Evolutionary conservation across 2,113 vertebrate genomes (phyloP).

Genomic region (Amblyornis subalaris): DNA sequence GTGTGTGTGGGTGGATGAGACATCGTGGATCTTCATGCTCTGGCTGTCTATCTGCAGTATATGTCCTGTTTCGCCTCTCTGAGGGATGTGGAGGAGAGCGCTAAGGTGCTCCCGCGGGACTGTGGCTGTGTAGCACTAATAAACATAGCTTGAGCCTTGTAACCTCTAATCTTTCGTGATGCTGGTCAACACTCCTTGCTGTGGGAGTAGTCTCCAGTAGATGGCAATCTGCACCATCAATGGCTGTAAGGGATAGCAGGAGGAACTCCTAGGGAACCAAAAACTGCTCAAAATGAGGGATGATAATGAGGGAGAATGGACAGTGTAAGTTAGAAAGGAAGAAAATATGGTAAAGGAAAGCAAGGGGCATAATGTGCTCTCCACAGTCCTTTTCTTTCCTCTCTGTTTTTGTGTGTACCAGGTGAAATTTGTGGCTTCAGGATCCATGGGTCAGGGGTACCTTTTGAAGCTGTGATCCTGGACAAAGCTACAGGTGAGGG

Average conservation of each 20-base stretch:
- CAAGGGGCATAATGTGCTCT: not conserved
- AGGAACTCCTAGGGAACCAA: not conserved
- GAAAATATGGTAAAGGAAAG: not conserved
- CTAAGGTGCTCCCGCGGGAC: not conserved
- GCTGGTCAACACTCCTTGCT: not conserved
- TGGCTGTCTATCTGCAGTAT: not conserved
- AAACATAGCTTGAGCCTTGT: not conserved
- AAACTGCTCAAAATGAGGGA: not conserved
- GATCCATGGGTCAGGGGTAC: conserved; percentile 88
- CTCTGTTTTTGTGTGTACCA: conserved; percentile 26
- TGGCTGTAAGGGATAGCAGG: not conserved
- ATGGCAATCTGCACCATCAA: not conserved
- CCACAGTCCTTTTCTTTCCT: not conserved
- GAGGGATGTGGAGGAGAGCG: not conserved
- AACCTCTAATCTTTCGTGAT: not conserved
- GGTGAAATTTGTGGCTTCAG: conserved; percentile 97
- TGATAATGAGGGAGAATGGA: not conserved
- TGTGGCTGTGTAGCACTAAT: not conserved
- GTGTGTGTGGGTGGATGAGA: not conserved
- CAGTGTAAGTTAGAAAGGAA: not conserved
- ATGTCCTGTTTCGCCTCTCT: not conserved
- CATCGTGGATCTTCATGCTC: not conserved
- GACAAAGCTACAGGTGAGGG: conserved; percentile 96
- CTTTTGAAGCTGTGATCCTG: conserved; percentile 95
- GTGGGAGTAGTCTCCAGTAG: not conserved